These are phyloP conservation scores for Thera obeliscata DNA, from an alignment of 2,888 invertebrate species.

Conservation along the genomic window DNA sequence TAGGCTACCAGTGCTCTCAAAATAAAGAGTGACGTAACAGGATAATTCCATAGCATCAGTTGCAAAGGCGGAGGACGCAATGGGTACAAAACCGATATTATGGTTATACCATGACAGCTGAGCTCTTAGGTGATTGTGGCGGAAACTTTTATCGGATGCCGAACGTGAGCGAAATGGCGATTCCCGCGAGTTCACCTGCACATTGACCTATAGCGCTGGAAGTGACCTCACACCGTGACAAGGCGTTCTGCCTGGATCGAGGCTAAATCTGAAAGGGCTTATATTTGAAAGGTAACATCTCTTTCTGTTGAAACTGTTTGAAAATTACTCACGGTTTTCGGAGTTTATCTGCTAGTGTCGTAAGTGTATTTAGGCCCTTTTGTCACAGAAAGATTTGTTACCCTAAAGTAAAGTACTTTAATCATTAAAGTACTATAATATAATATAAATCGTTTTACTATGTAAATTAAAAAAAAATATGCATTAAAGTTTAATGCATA, in stretches of 20 bases:
- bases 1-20: neutral
- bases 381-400: too few relatives aligned
- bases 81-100: constrained; percentile 81
- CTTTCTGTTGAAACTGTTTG: too few relatives aligned
- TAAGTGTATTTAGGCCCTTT: too few relatives aligned
- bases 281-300: too few relatives aligned
- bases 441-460: too few relatives aligned
- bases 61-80: constrained; percentile 58
- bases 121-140: constrained; percentile 85
- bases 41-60: constrained; percentile 16
- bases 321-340: too few relatives aligned
- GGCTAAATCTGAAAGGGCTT: too few relatives aligned
- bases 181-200: constrained; percentile 78
- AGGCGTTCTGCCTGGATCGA: neutral
- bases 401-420: too few relatives aligned
- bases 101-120: constrained; percentile 83
- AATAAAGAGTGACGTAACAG: constrained; percentile 19
- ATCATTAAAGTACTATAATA: too few relatives aligned
- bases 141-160: constrained; percentile 85
- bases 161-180: constrained; percentile 83
- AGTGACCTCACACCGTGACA: neutral
- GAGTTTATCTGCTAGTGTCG: too few relatives aligned
- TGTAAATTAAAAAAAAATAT: too few relatives aligned
- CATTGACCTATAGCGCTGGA: constrained; percentile 47
- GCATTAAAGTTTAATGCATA: too few relatives aligned